Evolutionary conservation across 2,797 vertebrate genomes (phyloP).

Genomic region (Oreochromis mossambicus): DNA sequence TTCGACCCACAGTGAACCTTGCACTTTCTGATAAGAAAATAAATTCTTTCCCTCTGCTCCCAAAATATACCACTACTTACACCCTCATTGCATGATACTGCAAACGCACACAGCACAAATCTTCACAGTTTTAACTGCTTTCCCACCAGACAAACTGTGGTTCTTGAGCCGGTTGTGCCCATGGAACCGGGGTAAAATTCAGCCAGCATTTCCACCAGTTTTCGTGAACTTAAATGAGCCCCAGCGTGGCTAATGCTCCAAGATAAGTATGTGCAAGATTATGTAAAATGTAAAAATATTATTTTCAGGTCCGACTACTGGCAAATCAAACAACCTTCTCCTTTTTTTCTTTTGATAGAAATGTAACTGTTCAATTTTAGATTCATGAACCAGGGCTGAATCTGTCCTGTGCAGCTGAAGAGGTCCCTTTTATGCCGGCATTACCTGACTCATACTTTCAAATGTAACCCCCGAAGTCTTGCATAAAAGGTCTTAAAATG

Average conservation of each 20-base stretch:
- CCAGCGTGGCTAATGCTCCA: neutral
- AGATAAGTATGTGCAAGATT: neutral
- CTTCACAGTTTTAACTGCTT: neutral
- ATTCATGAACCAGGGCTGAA: neutral
- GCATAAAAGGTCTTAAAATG: neutral
- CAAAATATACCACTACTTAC: neutral
- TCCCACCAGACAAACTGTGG: neutral
- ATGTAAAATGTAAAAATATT: neutral
- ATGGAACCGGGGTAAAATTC: neutral
- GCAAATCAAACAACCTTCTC: neutral
- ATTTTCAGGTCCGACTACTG: neutral
- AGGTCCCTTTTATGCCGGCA: neutral
- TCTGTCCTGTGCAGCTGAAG: neutral
- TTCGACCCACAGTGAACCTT: neutral
- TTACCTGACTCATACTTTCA: neutral
- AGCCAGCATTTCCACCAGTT: neutral
- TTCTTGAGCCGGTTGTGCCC: neutral
- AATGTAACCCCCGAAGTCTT: neutral
- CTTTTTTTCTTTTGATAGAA: neutral
- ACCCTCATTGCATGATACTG: neutral
- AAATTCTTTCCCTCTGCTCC: neutral
- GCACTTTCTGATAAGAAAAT: neutral
- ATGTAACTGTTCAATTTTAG: neutral
- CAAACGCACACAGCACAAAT: neutral
- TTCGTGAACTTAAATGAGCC: neutral